Evolutionary conservation across 1,140 invertebrate genomes (phyloP).

Genomic region (Eumeta japonica): DNA sequence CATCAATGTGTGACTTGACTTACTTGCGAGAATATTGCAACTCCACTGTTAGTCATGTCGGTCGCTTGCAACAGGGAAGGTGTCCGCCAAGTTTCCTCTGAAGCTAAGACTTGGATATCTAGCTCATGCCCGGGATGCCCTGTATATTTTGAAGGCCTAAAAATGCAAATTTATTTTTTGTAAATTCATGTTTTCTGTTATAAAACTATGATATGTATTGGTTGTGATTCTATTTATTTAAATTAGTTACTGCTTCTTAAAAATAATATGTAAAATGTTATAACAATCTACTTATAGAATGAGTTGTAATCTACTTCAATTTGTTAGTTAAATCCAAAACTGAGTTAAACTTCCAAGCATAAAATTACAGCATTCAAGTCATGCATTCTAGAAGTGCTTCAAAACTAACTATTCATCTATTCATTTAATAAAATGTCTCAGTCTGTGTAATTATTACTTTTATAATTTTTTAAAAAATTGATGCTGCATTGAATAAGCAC

Average conservation of each 20-base stretch:
- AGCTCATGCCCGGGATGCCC: conserved; percentile 66
- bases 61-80: conserved; percentile 75
- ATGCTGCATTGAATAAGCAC: conserved; percentile 6
- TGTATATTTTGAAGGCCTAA: conserved; percentile 62
- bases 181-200: no score
- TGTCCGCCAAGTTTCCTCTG: conserved; percentile 82
- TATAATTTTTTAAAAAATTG: background rate
- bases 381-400: no score
- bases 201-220: conserved; percentile 6
- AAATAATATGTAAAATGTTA: no score
- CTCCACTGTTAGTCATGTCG: conserved; percentile 63
- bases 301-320: no score
- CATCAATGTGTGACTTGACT: no score
- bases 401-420: no score
- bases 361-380: no score
- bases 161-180: conserved; percentile 29
- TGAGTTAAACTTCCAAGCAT: background rate
- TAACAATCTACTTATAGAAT: no score
- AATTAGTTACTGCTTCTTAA: no score
- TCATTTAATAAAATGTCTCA: no score
- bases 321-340: background rate
- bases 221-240: no score
- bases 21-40: conserved; percentile 81
- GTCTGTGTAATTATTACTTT: no score
- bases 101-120: conserved; percentile 73